Percentiles rank a stretch among this genome's conserved stretches.
Evolutionary conservation across 2,797 vertebrate species (phyloP).

Genomic region (Acanthiza pusilla): DNA sequence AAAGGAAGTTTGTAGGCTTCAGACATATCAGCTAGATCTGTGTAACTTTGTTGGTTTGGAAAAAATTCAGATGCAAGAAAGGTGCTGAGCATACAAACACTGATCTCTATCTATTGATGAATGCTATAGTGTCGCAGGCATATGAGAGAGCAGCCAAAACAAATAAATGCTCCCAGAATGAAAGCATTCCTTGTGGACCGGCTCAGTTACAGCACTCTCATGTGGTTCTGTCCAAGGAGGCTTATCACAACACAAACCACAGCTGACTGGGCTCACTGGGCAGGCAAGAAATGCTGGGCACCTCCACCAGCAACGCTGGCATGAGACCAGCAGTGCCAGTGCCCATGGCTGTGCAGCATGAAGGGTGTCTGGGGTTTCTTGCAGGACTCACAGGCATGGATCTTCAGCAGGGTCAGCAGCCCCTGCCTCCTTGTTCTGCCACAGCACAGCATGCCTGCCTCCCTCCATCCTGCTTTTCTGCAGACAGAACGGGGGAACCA

Average conservation of each 20-base stretch:
- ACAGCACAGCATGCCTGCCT: rapidly evolving
- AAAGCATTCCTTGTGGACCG: not conserved
- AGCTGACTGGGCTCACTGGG: not conserved
- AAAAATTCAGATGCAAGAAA: not conserved
- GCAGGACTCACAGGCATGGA: not conserved
- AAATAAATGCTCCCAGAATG: constrained; percentile 8
- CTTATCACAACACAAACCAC: not conserved
- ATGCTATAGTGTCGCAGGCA: not conserved
- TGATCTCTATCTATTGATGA: constrained; percentile 6
- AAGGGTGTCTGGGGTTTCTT: not conserved
- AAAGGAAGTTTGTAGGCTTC: not conserved
- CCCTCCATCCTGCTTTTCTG: not conserved
- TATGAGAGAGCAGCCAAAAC: constrained; percentile 1
- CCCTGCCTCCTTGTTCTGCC: not conserved
- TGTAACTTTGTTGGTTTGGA: constrained; percentile 26
- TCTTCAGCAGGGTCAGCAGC: not conserved
- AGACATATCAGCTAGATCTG: not conserved
- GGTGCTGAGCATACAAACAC: constrained; percentile 27
- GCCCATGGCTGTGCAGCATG: rapidly evolving
- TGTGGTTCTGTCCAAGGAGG: not conserved
- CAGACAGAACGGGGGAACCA: no score
- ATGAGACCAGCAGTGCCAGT: not conserved
- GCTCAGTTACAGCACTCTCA: not conserved
- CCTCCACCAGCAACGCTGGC: not conserved
- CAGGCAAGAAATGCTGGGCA: not conserved